A percentile compares a stretch with the other conserved stretches of the same genome.
Conservation (phyloP, 2,113 vertebrate genomes). For the Saguinus midas region DNA sequence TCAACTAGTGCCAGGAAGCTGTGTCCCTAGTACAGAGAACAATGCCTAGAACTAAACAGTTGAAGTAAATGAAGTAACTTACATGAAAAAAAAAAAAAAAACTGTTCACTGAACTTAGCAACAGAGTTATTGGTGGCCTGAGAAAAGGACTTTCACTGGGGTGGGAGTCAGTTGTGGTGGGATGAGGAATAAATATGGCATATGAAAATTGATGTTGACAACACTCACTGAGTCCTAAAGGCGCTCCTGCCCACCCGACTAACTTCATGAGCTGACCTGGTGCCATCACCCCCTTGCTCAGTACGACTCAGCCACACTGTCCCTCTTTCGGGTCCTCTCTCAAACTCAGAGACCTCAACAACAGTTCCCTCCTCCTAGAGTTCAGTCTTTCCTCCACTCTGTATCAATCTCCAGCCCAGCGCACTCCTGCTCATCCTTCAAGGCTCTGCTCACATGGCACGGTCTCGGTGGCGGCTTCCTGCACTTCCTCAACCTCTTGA, state of each 20-base stretch:
- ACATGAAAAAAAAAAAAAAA: background rate
- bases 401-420: background rate
- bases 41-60: background rate
- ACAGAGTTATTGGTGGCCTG: background rate
- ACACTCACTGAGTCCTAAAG: background rate
- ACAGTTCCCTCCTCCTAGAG: background rate
- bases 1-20: background rate
- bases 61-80: background rate
- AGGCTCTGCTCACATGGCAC: background rate
- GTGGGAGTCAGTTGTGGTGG: background rate
- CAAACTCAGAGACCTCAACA: background rate
- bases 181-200: background rate
- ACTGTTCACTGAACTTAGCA: background rate
- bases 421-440: background rate
- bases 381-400: background rate
- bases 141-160: background rate
- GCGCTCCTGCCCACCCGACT: background rate
- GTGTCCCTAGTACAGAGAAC: conserved; percentile 33
- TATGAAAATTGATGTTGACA: background rate
- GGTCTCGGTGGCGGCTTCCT: background rate
- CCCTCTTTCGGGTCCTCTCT: background rate
- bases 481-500: background rate
- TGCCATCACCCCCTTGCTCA: background rate
- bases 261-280: background rate
- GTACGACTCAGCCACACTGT: background rate